A percentile compares a stretch with the other conserved stretches of the same genome.
These are phyloP conservation scores for Oryzias melastigma DNA, from an alignment of 2,113 vertebrate genomes.

Conservation along the genomic window DNA sequence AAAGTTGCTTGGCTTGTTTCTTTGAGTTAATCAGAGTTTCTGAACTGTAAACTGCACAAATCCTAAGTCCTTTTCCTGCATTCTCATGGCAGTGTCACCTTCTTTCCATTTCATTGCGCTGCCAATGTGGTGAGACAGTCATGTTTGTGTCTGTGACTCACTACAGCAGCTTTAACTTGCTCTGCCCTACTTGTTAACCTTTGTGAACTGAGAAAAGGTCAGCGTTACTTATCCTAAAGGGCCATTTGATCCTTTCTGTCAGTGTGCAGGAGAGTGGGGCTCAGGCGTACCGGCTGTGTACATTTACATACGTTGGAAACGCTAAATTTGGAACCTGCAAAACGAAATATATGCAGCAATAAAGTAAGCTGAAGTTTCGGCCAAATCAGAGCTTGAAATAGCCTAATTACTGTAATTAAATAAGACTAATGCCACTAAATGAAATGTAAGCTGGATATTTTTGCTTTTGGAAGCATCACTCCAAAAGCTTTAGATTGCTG, in stretches of 20 bases:
- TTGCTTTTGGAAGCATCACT: not conserved
- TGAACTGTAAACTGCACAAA: not conserved
- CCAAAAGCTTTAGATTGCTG: constrained; percentile 11
- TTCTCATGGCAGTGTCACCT: not conserved
- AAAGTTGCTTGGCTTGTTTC: no score
- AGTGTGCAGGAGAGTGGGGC: constrained; percentile 28
- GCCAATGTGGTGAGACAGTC: constrained; percentile 57
- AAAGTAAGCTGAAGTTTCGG: not conserved
- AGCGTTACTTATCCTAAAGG: constrained; percentile 53
- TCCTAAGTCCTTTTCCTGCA: not conserved
- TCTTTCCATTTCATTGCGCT: constrained; percentile 20
- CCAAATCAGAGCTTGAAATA: not conserved
- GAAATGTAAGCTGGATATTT: not conserved
- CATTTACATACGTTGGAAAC: no score
- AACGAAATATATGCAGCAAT: not conserved
- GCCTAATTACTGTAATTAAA: not conserved
- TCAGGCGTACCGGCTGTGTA: constrained; percentile 18
- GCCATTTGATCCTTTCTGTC: constrained; percentile 48
- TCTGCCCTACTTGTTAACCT: constrained; percentile 55
- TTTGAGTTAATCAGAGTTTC: no score
- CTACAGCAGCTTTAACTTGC: constrained; percentile 46
- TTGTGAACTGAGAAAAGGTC: constrained; percentile 46
- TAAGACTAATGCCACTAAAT: not conserved
- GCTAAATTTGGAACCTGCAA: not conserved
- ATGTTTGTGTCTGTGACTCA: constrained; percentile 62